Conservation (phyloP, 2,888 invertebrate species). For the Hemithea aestivaria region DNA sequence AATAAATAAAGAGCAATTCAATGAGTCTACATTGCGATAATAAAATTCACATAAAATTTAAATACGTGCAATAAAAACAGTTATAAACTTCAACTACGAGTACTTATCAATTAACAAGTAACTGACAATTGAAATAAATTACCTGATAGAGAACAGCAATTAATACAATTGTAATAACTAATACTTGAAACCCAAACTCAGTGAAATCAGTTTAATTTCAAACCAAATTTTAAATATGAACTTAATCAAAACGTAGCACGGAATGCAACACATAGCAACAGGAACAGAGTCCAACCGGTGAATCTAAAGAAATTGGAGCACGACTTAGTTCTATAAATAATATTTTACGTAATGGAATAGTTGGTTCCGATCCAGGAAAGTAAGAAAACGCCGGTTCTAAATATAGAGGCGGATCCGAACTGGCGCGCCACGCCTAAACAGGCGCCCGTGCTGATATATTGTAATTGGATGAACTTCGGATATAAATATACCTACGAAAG, state of each 20-base stretch:
- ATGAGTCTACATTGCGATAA: too few relatives aligned
- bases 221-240: not conserved
- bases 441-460: slow-evolving; percentile 39
- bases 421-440: slow-evolving; percentile 45
- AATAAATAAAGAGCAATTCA: too few relatives aligned
- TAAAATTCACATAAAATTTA: too few relatives aligned
- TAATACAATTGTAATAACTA: too few relatives aligned
- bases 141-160: too few relatives aligned
- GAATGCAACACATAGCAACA: slow-evolving; percentile 9
- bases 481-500: slow-evolving; percentile 18
- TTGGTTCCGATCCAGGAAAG: slow-evolving; percentile 25
- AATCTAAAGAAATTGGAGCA: slow-evolving; percentile 37
- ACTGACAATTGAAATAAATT: too few relatives aligned
- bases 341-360: slow-evolving; percentile 49
- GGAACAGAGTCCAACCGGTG: slow-evolving; percentile 21
- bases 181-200: too few relatives aligned
- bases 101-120: too few relatives aligned
- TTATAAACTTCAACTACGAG: too few relatives aligned
- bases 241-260: not conserved
- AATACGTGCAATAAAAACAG: too few relatives aligned
- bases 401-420: slow-evolving; percentile 48
- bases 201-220: too few relatives aligned
- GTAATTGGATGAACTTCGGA: slow-evolving; percentile 27
- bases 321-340: slow-evolving; percentile 46
- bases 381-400: slow-evolving; percentile 48